These are phyloP conservation scores for Neodiprion fabricii DNA, from an alignment of 1,140 invertebrate genomes.

Conservation along the genomic window DNA sequence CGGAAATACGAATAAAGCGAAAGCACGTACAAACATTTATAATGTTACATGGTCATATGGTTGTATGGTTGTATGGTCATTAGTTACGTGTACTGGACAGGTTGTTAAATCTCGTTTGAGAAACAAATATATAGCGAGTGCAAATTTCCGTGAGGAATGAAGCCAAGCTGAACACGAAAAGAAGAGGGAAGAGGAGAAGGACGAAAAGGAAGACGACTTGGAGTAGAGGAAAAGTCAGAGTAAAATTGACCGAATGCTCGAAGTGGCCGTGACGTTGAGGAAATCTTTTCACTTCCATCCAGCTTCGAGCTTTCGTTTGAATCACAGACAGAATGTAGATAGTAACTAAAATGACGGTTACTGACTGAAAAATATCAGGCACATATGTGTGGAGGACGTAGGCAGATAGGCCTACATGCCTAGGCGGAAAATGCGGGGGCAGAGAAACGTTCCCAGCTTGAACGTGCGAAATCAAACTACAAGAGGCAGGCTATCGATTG, in stretches of 20 bases:
- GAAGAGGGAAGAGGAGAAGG: background rate
- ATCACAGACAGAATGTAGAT: background rate
- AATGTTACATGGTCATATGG: background rate
- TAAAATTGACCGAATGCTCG: too few species aligned
- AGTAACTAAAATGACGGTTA: background rate
- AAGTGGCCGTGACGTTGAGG: too few species aligned
- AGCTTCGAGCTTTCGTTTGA: too few species aligned
- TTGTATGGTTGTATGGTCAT: background rate
- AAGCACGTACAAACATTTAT: conserved; percentile 7
- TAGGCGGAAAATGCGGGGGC: too few species aligned
- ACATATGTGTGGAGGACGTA: background rate
- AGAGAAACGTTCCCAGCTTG: too few species aligned
- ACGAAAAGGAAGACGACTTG: background rate
- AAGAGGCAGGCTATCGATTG: too few species aligned
- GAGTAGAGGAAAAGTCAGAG: too few species aligned
- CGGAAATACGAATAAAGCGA: conserved; percentile 35
- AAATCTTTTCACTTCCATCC: too few species aligned
- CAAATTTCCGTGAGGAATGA: background rate
- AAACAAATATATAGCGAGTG: background rate
- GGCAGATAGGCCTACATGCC: background rate
- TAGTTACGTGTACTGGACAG: background rate
- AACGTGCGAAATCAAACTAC: too few species aligned
- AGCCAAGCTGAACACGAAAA: background rate
- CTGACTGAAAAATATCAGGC: background rate
- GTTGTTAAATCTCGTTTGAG: background rate